Conservation (phyloP, 2,797 vertebrate genomes). For the Gymnodraco acuticeps region DNA sequence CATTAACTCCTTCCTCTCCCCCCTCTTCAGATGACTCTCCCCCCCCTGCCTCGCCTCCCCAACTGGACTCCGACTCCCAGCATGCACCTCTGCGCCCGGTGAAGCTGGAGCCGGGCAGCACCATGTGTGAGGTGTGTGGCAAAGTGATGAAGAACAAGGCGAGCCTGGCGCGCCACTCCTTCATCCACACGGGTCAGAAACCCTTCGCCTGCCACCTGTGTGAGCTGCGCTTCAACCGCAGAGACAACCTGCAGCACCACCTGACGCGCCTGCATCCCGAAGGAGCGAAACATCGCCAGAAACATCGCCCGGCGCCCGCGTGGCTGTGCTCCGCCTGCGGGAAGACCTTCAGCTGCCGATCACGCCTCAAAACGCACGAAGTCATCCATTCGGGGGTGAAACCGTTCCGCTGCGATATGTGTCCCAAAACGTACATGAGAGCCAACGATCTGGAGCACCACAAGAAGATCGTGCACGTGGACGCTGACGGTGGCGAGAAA, state of each 20-base stretch:
- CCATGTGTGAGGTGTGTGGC: conserved; percentile 70
- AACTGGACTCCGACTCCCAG: conserved; percentile 20
- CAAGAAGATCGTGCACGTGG: conserved; percentile 51
- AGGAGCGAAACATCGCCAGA: conserved; percentile 42
- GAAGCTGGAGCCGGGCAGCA: conserved; percentile 66
- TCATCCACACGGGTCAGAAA: conserved; percentile 76
- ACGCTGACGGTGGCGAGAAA: conserved; percentile 19
- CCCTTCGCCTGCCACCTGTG: conserved; percentile 72
- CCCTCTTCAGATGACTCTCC: conserved; percentile 1
- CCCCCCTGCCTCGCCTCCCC: neutral
- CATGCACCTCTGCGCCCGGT: conserved; percentile 21
- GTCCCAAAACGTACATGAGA: conserved; percentile 78
- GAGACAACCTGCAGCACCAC: conserved; percentile 76
- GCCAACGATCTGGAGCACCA: conserved; percentile 76
- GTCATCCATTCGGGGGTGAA: conserved; percentile 74
- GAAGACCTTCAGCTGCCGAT: conserved; percentile 72
- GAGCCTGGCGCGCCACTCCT: conserved; percentile 72
- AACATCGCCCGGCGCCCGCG: conserved; percentile 28
- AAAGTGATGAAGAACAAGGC: conserved; percentile 79
- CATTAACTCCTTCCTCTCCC: neutral
- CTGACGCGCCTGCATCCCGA: conserved; percentile 63
- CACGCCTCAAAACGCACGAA: conserved; percentile 68
- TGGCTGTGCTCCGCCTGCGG: conserved; percentile 75
- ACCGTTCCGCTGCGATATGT: conserved; percentile 68
- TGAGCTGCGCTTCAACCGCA: conserved; percentile 72